Base-by-base conservation (phyloP, 2,113 vertebrate species). In the Pteropus alecto region DNA sequence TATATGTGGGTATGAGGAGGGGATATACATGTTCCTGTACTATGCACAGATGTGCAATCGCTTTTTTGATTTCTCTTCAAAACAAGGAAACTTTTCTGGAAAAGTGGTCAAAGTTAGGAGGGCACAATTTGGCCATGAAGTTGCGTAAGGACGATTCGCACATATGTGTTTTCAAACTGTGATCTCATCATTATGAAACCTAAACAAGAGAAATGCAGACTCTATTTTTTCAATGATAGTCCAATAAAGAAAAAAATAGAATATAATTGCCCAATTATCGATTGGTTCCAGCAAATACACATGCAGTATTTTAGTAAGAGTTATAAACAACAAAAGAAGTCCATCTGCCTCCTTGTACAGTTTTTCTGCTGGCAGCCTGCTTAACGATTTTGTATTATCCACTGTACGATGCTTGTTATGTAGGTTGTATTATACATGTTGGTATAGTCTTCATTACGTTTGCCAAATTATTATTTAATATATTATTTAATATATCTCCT, bases 51-150 rank as follows among this genome's bases (percentile, higher is more conserved):
- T 14, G 35, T 21, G 10, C 8, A 30, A 26, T 71, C 43, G 87
- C 26, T 6, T 46, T 87, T 73, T n/a, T 67, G 43, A 26, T 78
- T 89, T 87, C 58, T 95, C n/a, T 92, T 96, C n/a, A 41, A 89
- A 92, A 82, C 38, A 24, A 63, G n/a, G 68, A 81, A 68, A 38
- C 1, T 67, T 96, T 83, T 67, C 83, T 71, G 43, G n/a, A 76
- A 78, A 92, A 93, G 56, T 38, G 2, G 30, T 92, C 60, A 61
- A 74, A 83, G 26, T 60, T 76, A 60, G 35, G 77, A 81, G 12
- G 54, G 3, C 24, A 73, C 9, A 67, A 48, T 87, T 84, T 70
- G 19, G 54, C 15, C 15, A 38, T 4, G 13, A 86, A 86, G 19
- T 58, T 65, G 13, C 56, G 35, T 41, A 88, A 94, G 93, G 46